These are phyloP conservation scores for Cyclophora punctaria DNA, from an alignment of 2,888 invertebrate species.

Conservation along the genomic window DNA sequence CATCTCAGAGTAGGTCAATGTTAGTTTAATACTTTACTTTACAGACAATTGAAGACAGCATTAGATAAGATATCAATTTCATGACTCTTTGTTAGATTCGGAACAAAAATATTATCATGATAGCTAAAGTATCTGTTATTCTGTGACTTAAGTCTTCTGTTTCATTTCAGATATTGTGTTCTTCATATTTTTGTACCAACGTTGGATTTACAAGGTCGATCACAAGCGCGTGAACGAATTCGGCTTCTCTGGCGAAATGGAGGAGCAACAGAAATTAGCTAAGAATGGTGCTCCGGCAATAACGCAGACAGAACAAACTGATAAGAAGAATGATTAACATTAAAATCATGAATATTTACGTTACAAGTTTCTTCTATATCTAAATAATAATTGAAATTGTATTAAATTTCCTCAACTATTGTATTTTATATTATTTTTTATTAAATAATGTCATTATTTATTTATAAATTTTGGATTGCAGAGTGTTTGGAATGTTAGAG, in stretches of 20 bases:
- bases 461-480: too few relatives aligned
- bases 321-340: conserved; percentile 66
- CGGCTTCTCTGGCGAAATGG: conserved; percentile 97
- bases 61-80: not conserved
- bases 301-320: conserved; percentile 41
- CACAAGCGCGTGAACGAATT: conserved; percentile 96
- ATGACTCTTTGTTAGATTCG: not conserved
- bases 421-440: too few relatives aligned
- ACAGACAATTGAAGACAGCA: too few relatives aligned
- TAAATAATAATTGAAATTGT: not conserved
- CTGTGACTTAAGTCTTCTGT: conserved; percentile 4
- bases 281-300: conserved; percentile 51
- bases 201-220: conserved; percentile 99
- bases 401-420: too few relatives aligned
- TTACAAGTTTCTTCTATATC: not conserved
- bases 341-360: conserved; percentile 6
- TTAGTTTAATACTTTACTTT: too few relatives aligned
- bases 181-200: conserved; percentile 98
- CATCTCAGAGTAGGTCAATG: too few relatives aligned
- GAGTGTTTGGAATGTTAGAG: too few relatives aligned
- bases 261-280: conserved; percentile 67
- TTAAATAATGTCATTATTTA: too few relatives aligned
- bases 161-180: conserved; percentile 92
- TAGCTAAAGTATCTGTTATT: not conserved
- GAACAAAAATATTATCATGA: not conserved